Evolutionary conservation across 2,888 invertebrate species (phyloP).

Genomic region (Pyrocoelia pectoralis): DNA sequence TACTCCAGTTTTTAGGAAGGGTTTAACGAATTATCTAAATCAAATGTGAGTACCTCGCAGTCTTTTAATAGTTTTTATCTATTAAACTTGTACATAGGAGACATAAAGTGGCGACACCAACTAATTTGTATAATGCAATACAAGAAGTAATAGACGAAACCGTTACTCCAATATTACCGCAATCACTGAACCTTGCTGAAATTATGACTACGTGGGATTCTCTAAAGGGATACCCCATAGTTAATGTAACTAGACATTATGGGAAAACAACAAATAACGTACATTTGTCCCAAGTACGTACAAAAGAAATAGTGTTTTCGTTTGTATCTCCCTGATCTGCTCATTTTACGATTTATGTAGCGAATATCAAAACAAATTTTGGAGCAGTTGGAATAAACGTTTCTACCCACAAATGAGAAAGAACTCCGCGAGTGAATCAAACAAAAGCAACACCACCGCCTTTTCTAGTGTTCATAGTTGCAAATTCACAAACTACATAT

Average conservation of each 20-base stretch:
- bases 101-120: no score
- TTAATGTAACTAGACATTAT: not conserved
- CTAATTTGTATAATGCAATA: not conserved
- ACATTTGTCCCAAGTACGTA: not conserved
- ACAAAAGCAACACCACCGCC: no score
- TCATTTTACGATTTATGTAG: no score
- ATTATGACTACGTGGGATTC: not conserved
- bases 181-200: not conserved
- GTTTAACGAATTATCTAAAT: not conserved
- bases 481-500: no score
- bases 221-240: not conserved
- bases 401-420: no score
- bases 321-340: no score
- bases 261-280: not conserved
- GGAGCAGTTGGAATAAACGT: no score
- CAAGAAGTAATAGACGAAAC: not conserved
- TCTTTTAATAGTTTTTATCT: not conserved
- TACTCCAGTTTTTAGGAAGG: not conserved
- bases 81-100: no score
- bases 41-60: not conserved
- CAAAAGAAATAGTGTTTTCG: no score
- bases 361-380: no score
- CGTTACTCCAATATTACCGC: not conserved
- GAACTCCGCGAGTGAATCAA: no score
- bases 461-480: no score